phyloP scores from a whole-genome alignment of 2,888 invertebrate genomes.

The Dolomedes plantarius region DNA sequence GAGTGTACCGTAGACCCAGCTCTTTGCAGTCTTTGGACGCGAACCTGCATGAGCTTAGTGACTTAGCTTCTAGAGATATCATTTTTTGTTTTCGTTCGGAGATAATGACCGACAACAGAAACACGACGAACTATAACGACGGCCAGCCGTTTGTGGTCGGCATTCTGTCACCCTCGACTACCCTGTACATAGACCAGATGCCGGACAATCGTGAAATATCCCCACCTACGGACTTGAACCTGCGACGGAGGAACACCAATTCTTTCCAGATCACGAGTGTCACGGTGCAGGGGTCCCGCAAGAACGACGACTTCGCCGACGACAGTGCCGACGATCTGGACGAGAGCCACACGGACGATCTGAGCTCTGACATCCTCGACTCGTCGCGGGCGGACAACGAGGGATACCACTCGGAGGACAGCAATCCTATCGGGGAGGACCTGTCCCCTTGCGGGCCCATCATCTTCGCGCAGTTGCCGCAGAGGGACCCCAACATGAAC shows the following conservation, averaged over 20 bases:
- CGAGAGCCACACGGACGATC: conserved; percentile 91
- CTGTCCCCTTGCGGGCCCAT: conserved; percentile 56
- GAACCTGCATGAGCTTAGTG: conserved; percentile 45
- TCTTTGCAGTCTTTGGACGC: too few relatives aligned
- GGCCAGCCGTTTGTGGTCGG: conserved; percentile 60
- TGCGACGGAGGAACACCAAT: conserved; percentile 84
- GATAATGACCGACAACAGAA: conserved; percentile 39
- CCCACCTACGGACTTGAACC: conserved; percentile 38
- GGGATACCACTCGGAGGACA: conserved; percentile 76
- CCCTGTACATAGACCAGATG: conserved; percentile 58
- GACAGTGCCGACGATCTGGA: conserved; percentile 94
- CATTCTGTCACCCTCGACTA: conserved; percentile 61
- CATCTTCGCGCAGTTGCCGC: conserved; percentile 41
- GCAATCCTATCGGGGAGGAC: conserved; percentile 40
- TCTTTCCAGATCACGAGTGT: conserved; percentile 95
- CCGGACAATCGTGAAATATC: conserved; percentile 23
- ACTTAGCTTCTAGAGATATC: background rate
- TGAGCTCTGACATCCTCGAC: conserved; percentile 80
- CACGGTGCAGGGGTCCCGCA: conserved; percentile 83
- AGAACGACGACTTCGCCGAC: conserved; percentile 88
- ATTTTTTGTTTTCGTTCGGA: background rate
- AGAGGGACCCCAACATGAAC: conserved; percentile 50
- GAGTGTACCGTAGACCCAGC: too few relatives aligned
- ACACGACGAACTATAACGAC: conserved; percentile 40
- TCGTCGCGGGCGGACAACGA: conserved; percentile 86